phyloP scores from a whole-genome alignment of 2,113 vertebrate genomes.

The Cryptomyrus ogoouensis region DNA sequence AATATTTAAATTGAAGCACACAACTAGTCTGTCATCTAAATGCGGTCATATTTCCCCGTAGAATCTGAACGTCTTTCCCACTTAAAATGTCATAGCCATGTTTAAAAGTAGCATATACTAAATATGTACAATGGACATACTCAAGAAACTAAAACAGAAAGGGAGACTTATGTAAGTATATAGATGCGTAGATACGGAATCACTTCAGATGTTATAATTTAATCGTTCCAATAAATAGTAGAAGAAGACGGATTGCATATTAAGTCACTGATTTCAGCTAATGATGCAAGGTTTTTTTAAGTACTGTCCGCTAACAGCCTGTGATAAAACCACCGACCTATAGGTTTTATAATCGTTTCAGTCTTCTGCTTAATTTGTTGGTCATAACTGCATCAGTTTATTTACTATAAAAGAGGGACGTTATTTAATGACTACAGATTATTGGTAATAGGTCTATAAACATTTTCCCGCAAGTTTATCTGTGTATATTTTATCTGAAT shows the following conservation, averaged over 20 bases:
- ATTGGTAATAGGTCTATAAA: not conserved
- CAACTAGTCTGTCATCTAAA: not conserved
- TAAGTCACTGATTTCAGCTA: not conserved
- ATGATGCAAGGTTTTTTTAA: not conserved
- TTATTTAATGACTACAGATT: not conserved
- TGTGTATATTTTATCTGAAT: not conserved
- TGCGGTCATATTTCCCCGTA: not conserved
- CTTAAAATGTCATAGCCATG: not conserved
- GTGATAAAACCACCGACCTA: not conserved
- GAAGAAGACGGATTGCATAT: not conserved
- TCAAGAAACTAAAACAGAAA: not conserved
- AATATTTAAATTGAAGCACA: not conserved
- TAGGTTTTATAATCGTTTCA: not conserved
- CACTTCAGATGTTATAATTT: not conserved
- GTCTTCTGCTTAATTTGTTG: not conserved
- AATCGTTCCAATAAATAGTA: not conserved
- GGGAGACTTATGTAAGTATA: not conserved
- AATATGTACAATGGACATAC: not conserved
- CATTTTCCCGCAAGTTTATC: not conserved
- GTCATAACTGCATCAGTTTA: not conserved
- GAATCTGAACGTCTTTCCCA: not conserved
- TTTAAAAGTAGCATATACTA: not conserved
- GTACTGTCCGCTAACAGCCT: not conserved
- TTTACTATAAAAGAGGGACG: not conserved
- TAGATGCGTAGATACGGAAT: not conserved